A percentile compares a stretch with the other conserved stretches of the same genome.
These are phyloP conservation scores for Hemiprocne comata DNA, from an alignment of 2,113 vertebrate genomes.

Conservation along the genomic window DNA sequence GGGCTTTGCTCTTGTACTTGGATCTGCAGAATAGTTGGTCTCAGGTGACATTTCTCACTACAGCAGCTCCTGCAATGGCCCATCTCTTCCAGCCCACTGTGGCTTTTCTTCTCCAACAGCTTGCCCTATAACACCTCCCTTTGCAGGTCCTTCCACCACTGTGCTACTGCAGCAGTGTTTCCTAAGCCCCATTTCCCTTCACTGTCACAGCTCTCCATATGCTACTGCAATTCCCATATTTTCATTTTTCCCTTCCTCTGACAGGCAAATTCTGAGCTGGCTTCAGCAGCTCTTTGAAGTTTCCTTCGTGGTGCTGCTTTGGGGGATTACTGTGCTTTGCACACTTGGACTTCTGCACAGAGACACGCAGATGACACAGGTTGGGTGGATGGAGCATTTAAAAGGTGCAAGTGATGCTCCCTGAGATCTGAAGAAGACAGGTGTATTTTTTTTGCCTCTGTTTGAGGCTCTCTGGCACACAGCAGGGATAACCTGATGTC, in stretches of 20 bases:
- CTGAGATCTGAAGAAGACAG: background rate
- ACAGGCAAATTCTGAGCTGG: background rate
- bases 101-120: background rate
- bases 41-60: background rate
- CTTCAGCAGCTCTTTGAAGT: background rate
- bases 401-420: background rate
- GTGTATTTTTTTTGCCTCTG: background rate
- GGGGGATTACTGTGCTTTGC: rapidly evolving
- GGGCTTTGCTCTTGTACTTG: background rate
- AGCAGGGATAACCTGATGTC: background rate
- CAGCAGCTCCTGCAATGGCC: background rate
- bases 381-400: background rate
- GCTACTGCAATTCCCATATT: background rate
- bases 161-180: background rate
- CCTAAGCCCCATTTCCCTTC: background rate
- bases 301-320: background rate
- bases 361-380: rapidly evolving
- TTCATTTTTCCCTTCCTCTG: background rate
- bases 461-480: background rate
- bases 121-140: background rate
- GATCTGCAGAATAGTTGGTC: background rate
- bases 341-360: background rate
- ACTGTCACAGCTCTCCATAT: background rate
- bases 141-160: background rate
- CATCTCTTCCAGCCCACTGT: background rate